These are phyloP conservation scores for Cataglyphis livida DNA, from an alignment of 2,888 invertebrate genomes.

Conservation along the genomic window DNA sequence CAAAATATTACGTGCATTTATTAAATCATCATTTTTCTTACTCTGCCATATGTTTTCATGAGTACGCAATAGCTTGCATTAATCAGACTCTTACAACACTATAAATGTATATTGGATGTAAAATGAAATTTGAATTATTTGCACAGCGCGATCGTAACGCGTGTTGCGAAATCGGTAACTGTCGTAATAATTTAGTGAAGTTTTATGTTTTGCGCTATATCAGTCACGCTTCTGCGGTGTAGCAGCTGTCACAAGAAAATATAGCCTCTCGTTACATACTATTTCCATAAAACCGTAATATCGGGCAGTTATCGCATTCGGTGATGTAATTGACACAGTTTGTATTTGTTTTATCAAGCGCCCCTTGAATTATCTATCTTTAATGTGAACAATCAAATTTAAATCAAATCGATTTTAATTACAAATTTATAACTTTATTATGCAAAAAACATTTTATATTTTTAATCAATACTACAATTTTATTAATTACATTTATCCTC, in stretches of 20 bases:
- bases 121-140: constrained; percentile 51
- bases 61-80: constrained; percentile 4
- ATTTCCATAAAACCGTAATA: constrained; percentile 64
- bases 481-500: background rate
- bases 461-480: background rate
- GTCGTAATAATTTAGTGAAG: constrained; percentile 58
- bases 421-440: background rate
- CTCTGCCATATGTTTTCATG: background rate
- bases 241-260: constrained; percentile 60
- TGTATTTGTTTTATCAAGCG: constrained; percentile 30
- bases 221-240: constrained; percentile 41
- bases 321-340: constrained; percentile 56
- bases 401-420: background rate
- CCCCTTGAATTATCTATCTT: background rate
- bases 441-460: background rate
- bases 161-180: constrained; percentile 46
- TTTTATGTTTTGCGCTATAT: constrained; percentile 57
- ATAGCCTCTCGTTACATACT: constrained; percentile 47
- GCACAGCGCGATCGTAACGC: constrained; percentile 25
- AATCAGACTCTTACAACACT: constrained; percentile 6
- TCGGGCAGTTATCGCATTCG: constrained; percentile 49
- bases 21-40: constrained; percentile 11
- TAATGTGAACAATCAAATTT: background rate
- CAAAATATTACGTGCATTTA: constrained; percentile 1
- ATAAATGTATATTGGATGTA: constrained; percentile 16